Percentiles rank a stretch among this genome's conserved stretches.
Conservation (phyloP, 2,888 invertebrate genomes). For the Rotaria sp. region DNA sequence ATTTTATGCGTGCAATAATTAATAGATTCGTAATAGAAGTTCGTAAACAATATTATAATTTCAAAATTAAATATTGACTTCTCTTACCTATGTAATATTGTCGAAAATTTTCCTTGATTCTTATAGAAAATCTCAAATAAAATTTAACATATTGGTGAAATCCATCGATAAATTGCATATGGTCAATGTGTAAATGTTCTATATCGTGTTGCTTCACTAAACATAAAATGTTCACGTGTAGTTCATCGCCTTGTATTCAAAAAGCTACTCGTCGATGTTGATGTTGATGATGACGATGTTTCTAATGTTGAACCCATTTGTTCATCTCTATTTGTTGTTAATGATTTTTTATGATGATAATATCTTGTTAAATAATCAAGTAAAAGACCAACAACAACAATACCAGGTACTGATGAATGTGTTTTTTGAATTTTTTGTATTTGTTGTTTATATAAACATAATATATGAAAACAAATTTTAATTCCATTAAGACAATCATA, state of each 20-base stretch:
- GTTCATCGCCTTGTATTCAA: background rate
- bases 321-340: background rate
- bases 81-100: no score
- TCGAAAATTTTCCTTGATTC: no score
- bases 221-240: slow-evolving; percentile 62
- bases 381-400: slow-evolving; percentile 25
- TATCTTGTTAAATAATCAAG: slow-evolving; percentile 21
- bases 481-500: slow-evolving; percentile 5
- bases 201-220: slow-evolving; percentile 79
- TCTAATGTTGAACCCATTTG: background rate
- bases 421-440: background rate
- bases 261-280: background rate
- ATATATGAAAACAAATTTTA: slow-evolving; percentile 9
- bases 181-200: slow-evolving; percentile 89
- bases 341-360: slow-evolving; percentile 9
- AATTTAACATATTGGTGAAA: slow-evolving; percentile 10
- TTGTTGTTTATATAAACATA: slow-evolving; percentile 2
- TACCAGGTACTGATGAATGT: background rate
- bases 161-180: slow-evolving; percentile 85
- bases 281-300: background rate
- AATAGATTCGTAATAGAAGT: no score
- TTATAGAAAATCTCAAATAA: no score
- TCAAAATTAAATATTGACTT: no score
- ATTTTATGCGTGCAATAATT: no score
- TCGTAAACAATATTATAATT: no score